Conservation (phyloP, 2,888 invertebrate species). For the Periphyllus acericola region DNA sequence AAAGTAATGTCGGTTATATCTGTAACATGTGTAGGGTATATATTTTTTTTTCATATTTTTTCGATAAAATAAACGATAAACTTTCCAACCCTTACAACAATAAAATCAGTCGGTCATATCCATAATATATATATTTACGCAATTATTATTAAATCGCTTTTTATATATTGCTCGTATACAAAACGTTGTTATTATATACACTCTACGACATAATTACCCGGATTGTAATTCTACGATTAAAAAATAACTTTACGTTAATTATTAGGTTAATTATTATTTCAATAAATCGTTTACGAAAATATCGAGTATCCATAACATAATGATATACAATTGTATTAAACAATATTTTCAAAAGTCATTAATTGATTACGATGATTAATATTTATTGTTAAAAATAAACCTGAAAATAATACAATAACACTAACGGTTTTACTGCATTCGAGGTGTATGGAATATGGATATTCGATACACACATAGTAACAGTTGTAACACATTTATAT, state of each 20-base stretch:
- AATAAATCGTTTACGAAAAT: too few relatives aligned
- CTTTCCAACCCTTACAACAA: neutral
- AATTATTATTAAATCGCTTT: neutral
- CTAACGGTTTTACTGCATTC: too few relatives aligned
- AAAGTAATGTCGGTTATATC: constrained; percentile 21
- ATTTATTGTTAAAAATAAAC: too few relatives aligned
- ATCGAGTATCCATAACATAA: too few relatives aligned
- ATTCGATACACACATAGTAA: too few relatives aligned
- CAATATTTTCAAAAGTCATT: too few relatives aligned
- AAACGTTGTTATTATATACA: neutral
- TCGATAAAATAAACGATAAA: constrained; percentile 15
- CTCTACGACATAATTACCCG: neutral
- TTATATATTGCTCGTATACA: neutral
- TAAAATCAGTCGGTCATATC: neutral
- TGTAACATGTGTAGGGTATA: constrained; percentile 9
- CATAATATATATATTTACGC: neutral
- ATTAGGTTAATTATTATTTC: too few relatives aligned
- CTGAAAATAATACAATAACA: too few relatives aligned
- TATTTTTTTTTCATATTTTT: constrained; percentile 32
- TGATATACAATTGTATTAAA: too few relatives aligned
- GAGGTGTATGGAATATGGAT: too few relatives aligned
- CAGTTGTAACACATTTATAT: too few relatives aligned
- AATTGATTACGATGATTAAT: too few relatives aligned
- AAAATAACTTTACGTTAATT: neutral
- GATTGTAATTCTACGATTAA: neutral